Evolutionary conservation across 2,113 vertebrate species (phyloP).

Genomic region (Uropsilus gracilis): DNA sequence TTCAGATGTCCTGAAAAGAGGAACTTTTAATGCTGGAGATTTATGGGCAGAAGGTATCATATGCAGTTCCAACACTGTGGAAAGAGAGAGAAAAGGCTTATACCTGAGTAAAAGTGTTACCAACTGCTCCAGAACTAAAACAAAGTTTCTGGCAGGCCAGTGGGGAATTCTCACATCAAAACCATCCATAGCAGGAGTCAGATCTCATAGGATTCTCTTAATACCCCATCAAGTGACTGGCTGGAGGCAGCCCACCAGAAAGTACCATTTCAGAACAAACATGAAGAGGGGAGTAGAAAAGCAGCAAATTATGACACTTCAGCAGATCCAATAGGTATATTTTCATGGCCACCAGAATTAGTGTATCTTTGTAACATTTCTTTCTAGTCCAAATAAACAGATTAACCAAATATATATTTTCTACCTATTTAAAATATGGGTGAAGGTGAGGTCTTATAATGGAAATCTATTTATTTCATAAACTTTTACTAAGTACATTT

Average conservation of each 20-base stretch:
- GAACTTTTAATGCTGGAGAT: background rate
- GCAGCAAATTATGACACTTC: background rate
- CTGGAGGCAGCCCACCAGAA: background rate
- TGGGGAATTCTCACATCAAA: background rate
- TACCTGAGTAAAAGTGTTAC: background rate
- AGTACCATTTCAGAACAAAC: background rate
- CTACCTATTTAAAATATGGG: background rate
- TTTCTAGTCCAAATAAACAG: background rate
- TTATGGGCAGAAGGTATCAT: background rate
- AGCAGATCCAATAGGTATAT: background rate
- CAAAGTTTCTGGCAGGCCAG: background rate
- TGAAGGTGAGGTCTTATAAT: background rate
- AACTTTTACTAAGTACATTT: background rate
- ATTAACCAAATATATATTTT: background rate
- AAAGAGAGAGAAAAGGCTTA: background rate
- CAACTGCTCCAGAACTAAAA: background rate
- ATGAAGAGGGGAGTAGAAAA: background rate
- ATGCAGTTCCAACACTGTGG: background rate
- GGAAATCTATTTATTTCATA: constrained; percentile 8
- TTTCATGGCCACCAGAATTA: background rate
- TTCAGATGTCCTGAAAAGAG: background rate
- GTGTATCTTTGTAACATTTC: background rate
- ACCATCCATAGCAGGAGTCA: background rate
- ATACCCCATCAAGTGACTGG: background rate
- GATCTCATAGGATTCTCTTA: background rate